Evolutionary conservation across 2,888 invertebrate genomes (phyloP).

Genomic region (Rhamphomyia laevipes): DNA sequence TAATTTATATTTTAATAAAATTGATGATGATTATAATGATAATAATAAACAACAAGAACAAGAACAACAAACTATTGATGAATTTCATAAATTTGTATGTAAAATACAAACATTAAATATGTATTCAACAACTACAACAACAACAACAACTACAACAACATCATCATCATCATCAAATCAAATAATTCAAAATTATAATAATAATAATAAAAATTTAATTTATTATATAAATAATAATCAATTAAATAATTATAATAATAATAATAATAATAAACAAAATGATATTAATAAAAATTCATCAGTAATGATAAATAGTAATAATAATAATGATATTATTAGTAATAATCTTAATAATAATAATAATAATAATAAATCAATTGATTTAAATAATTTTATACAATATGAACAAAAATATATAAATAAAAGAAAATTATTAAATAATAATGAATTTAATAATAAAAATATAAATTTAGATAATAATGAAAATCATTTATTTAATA

Average conservation of each 20-base stretch:
- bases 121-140: constrained; percentile 2
- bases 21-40: neutral
- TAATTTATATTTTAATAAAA: too few species aligned
- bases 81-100: constrained; percentile 6
- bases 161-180: neutral
- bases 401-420: too few species aligned
- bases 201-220: neutral
- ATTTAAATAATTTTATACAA: too few species aligned
- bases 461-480: too few species aligned
- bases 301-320: neutral
- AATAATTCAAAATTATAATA: neutral
- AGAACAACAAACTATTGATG: neutral
- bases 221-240: neutral
- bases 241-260: neutral
- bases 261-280: neutral
- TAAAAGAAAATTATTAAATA: too few species aligned
- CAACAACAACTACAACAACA: constrained; percentile 6
- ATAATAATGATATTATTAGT: too few species aligned
- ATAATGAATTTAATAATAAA: too few species aligned
- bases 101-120: constrained; percentile 1
- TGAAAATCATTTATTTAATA: too few species aligned
- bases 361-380: too few species aligned
- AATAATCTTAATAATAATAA: too few species aligned
- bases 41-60: neutral
- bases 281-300: neutral